These are phyloP conservation scores for Stichopus horrens DNA, from an alignment of 53 echinoderm and acorn worm genomes.

Conservation along the genomic window DNA sequence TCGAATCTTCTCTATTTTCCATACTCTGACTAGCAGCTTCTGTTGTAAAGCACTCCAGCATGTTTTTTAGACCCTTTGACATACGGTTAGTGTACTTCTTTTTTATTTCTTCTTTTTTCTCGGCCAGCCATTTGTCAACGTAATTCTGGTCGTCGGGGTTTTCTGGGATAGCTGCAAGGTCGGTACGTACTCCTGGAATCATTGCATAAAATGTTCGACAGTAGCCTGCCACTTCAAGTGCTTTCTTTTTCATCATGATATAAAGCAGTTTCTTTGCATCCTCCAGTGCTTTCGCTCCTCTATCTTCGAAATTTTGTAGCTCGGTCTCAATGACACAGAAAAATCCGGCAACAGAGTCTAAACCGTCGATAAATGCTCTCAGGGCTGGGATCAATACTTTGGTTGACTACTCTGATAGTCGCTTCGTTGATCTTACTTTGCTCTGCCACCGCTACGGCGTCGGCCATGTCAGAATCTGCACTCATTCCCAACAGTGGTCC, in stretches of 20 bases:
- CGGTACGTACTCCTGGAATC: conserved; percentile 9
- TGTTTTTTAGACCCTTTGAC: too few species aligned
- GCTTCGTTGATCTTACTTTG: neutral
- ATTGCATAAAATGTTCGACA: conserved; percentile 1
- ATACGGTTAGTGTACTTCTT: neutral
- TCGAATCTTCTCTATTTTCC: too few species aligned
- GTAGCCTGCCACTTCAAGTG: neutral
- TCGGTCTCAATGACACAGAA: neutral
- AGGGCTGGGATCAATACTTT: neutral
- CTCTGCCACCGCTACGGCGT: neutral
- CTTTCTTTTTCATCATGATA: neutral
- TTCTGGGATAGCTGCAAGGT: neutral
- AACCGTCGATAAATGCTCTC: neutral
- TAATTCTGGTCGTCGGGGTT: conserved; percentile 15
- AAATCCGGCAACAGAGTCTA: neutral
- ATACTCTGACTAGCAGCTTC: too few species aligned
- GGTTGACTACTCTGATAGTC: neutral
- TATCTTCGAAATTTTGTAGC: neutral
- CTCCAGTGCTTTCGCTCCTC: neutral
- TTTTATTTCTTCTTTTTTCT: neutral
- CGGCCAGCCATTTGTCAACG: conserved; percentile 15
- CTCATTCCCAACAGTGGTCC: neutral
- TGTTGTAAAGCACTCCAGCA: too few species aligned
- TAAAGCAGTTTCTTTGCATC: neutral
- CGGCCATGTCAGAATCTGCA: neutral